A percentile compares a stretch with the other conserved stretches of the same genome.
Evolutionary conservation across 1,140 invertebrate genomes (phyloP).

Genomic region (Neodiprion lecontei): DNA sequence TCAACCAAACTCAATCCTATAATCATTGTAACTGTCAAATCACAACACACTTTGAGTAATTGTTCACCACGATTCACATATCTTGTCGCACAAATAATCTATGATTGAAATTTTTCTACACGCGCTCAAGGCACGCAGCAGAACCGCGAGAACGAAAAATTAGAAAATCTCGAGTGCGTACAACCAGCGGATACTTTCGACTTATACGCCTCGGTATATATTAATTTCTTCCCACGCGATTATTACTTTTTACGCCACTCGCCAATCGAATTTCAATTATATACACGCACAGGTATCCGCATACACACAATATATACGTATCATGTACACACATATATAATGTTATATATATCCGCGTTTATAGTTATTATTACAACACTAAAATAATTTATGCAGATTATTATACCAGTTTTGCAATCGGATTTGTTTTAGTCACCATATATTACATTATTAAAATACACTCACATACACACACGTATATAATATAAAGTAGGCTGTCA

Average conservation of each 20-base stretch:
- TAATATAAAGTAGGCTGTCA: not conserved
- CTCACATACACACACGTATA: not conserved
- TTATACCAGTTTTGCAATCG: too few species aligned
- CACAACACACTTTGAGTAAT: too few species aligned
- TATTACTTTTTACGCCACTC: not conserved
- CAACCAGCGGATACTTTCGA: not conserved
- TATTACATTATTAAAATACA: too few species aligned
- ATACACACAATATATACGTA: too few species aligned
- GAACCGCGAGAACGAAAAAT: not conserved
- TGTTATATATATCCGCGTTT: too few species aligned
- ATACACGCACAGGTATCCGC: too few species aligned
- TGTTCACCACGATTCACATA: not conserved
- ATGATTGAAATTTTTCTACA: not conserved
- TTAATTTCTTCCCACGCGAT: not conserved
- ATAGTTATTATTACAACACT: too few species aligned
- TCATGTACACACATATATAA: too few species aligned
- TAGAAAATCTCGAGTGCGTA: constrained; percentile 7
- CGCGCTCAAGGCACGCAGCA: not conserved
- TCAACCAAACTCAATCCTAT: not conserved
- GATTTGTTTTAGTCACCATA: too few species aligned
- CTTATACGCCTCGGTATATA: not conserved
- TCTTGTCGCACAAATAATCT: not conserved
- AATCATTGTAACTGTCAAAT: too few species aligned
- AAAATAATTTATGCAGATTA: too few species aligned
- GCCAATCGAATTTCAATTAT: too few species aligned